phyloP scores from a whole-genome alignment of 30 jellyfish, hydroid and myxozoan species.

The Turritopsis dohrnii region DNA sequence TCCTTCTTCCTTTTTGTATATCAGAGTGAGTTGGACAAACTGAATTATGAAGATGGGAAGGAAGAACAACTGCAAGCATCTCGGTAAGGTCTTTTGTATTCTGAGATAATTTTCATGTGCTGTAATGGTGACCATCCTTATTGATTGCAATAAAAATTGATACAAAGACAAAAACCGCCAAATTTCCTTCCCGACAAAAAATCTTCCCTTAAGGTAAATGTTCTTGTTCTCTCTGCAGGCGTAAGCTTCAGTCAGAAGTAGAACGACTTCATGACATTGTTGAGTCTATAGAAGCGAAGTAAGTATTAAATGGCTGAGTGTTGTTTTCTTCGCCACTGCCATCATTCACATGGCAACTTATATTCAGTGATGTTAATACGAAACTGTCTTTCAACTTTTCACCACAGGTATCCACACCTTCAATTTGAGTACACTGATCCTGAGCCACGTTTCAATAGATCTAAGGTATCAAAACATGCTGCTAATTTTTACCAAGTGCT shows the following conservation, averaged over 20 bases:
- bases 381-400: no score
- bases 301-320: neutral
- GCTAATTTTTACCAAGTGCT: neutral
- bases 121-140: no score
- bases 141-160: no score
- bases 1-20: neutral
- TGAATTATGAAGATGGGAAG: conserved; percentile 55
- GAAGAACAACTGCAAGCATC: conserved; percentile 30
- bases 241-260: conserved; percentile 48
- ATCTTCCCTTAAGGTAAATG: neutral
- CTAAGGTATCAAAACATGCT: conserved; percentile 36
- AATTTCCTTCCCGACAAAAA: neutral
- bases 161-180: no score
- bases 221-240: conserved; percentile 22
- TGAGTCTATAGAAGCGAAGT: conserved; percentile 71
- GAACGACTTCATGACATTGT: conserved; percentile 32
- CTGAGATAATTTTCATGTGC: no score
- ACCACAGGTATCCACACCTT: conserved; percentile 69
- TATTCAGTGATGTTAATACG: no score
- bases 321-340: neutral
- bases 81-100: no score
- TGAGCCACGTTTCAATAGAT: conserved; percentile 48
- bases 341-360: no score
- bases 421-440: conserved; percentile 58
- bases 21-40: conserved; percentile 43